Base-by-base conservation (phyloP, 2,113 vertebrate species). In the Rhabdornis inornatus region DNA sequence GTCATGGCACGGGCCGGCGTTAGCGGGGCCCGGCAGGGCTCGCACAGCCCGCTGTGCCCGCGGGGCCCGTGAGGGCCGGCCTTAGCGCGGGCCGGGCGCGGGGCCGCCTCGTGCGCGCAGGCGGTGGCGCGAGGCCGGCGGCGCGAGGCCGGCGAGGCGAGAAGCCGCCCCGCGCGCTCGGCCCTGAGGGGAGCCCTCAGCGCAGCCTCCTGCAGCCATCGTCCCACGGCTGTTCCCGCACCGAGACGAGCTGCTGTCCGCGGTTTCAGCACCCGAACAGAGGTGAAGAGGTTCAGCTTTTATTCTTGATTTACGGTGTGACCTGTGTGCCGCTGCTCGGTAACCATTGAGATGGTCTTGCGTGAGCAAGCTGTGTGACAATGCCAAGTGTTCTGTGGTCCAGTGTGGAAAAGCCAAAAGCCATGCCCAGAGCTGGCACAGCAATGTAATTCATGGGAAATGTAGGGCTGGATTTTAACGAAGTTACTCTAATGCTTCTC, bases 1-100 rank as follows among this genome's bases (percentile, higher is more conserved):
- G 6, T 7, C 4, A 3, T 1, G 28, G 37, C 31, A 3, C 4
- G 5, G 59, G 22, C 40, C 6, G 47, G 22, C 25, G 7, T 1
- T 10, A 10, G 35, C 21, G 37, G 28, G 5, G 2, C 22, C 8
- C 39, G n/a, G n/a, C n/a, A n/a, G 49, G 44, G 22, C 23, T 49
- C 11, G 23, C 47, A 8, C 47, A 13, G 47, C 47, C 28, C 7
- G 21, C 37, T 40, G 8, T 10, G 59, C 37, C 59, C 37, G 17
- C 59, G 24, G 59, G 40, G 40, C 40, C 40, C 13, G 13, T 40
- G 40, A 40, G 40, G 40, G 40, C 40, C 40, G 40, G 40, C 40
- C 40, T 40, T 15, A 40, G 40, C 40, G 59, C 45, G 57, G 44
- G 45, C 20, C 45, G 20, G 45, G 45, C 45, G 22, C 47, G 23